These are phyloP conservation scores for Sarcophaga peregrina DNA, from an alignment of 1,140 invertebrate species.

Conservation along the genomic window DNA sequence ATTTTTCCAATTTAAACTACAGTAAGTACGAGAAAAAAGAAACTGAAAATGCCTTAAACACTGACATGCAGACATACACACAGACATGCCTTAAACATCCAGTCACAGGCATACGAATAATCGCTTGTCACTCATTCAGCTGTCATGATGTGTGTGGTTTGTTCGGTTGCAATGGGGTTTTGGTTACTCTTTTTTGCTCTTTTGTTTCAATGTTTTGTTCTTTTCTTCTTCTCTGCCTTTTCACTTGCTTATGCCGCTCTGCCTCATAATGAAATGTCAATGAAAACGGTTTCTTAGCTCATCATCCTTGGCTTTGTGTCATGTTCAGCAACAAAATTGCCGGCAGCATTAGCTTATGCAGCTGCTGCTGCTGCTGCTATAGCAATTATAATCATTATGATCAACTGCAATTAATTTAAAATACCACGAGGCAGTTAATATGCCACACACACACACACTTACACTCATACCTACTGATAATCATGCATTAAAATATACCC, in stretches of 20 bases:
- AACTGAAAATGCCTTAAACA: background rate
- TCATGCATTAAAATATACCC: slow-evolving; percentile 12
- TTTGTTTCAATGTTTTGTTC: too few species aligned
- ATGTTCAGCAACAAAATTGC: too few species aligned
- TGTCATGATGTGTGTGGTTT: slow-evolving; percentile 6
- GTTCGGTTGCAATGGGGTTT: slow-evolving; percentile 16
- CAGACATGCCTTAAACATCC: background rate
- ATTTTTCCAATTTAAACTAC: slow-evolving; percentile 24
- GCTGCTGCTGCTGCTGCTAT: background rate
- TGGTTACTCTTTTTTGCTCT: background rate
- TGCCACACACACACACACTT: too few species aligned
- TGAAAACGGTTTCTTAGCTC: slow-evolving; percentile 18
- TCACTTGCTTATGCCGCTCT: background rate
- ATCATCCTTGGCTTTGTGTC: slow-evolving; percentile 13
- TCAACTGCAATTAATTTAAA: slow-evolving; percentile 41
- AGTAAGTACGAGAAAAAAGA: background rate
- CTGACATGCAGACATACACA: background rate
- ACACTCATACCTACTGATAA: background rate
- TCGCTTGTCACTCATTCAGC: background rate
- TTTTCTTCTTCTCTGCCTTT: too few species aligned
- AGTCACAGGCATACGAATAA: background rate
- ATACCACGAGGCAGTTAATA: slow-evolving; percentile 37
- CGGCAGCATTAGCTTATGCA: background rate
- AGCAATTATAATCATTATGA: background rate
- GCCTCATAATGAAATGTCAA: background rate